A percentile compares a stretch with the other conserved stretches of the same genome.
Conservation (phyloP, 2,113 vertebrate genomes). For the Crotalus helleri region DNA sequence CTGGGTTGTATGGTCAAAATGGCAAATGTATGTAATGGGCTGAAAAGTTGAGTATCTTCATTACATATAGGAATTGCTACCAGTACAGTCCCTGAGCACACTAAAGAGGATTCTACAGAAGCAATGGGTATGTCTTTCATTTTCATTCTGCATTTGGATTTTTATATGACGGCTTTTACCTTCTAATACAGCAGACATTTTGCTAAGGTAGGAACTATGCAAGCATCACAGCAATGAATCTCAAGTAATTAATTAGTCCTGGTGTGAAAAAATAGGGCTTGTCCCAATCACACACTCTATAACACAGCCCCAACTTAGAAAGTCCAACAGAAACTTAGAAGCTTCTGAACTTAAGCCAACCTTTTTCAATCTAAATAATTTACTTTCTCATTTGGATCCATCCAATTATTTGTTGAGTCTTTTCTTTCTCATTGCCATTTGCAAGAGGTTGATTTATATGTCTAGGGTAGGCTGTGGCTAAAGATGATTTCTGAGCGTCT, state of each 20-base stretch:
- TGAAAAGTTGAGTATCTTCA: background rate
- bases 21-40: background rate
- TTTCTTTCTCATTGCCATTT: background rate
- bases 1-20: background rate
- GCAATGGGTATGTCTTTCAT: background rate
- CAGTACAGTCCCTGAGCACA: background rate
- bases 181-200: background rate
- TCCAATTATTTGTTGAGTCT: background rate
- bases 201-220: background rate
- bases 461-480: background rate
- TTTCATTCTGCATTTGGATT: background rate
- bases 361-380: background rate
- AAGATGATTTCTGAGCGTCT: background rate
- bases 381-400: background rate
- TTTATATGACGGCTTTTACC: background rate
- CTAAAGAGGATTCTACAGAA: background rate
- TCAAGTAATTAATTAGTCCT: background rate
- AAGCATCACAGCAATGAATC: background rate
- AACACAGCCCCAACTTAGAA: fast-evolving
- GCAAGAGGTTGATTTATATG: background rate
- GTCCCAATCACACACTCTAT: background rate
- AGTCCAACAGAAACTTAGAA: background rate
- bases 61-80: background rate
- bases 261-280: background rate
- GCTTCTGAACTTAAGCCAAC: background rate